phyloP scores from a whole-genome alignment of 1,140 invertebrate genomes.

The Schlechtendalia chinensis region DNA sequence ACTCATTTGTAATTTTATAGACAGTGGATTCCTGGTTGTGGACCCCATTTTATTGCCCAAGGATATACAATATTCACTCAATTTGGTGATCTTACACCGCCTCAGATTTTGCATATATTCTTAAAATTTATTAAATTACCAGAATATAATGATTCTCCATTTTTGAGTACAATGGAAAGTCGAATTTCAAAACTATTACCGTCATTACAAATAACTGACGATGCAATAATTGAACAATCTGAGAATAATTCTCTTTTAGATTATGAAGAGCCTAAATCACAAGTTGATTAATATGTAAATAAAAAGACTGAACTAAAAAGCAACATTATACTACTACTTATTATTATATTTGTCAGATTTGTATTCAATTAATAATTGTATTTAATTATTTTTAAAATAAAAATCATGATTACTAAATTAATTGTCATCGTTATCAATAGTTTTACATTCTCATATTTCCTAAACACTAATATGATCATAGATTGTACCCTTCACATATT shows the following conservation, averaged over 20 bases:
- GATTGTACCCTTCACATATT: too few relatives aligned
- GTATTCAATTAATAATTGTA: neutral
- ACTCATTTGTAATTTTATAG: constrained; percentile 51
- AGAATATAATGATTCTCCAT: constrained; percentile 55
- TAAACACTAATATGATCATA: too few relatives aligned
- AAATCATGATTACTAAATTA: too few relatives aligned
- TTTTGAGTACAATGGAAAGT: constrained; percentile 53
- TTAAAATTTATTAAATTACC: constrained; percentile 57
- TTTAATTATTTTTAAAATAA: too few relatives aligned
- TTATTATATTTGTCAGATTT: neutral
- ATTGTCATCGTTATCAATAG: too few relatives aligned
- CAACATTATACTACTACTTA: neutral
- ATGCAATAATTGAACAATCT: neutral
- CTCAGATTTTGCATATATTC: constrained; percentile 57
- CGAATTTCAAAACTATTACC: constrained; percentile 29
- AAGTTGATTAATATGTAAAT: constrained; percentile 1
- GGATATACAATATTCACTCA: constrained; percentile 58
- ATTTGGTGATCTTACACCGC: constrained; percentile 56
- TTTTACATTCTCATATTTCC: too few relatives aligned
- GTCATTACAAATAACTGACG: neutral
- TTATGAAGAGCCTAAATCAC: neutral
- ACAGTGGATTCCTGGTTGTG: constrained; percentile 59
- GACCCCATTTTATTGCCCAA: constrained; percentile 56
- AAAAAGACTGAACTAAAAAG: constrained; percentile 28
- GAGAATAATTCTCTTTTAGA: neutral